Evolutionary conservation across 1,140 invertebrate genomes (phyloP).

Genomic region (Drosophila ambigua): DNA sequence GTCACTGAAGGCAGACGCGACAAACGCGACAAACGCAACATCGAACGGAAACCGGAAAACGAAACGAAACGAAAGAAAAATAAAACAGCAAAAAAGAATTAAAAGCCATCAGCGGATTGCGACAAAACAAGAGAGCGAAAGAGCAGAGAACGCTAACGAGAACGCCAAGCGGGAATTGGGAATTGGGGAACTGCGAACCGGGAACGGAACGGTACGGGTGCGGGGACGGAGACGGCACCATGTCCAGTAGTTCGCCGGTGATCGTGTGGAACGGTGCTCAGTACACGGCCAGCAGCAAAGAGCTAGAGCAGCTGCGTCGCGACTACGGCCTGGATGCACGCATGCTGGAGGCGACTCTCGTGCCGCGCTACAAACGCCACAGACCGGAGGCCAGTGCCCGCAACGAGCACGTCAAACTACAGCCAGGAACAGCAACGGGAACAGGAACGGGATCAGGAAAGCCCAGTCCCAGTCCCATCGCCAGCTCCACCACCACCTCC

Average conservation of each 20-base stretch:
- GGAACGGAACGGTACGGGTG: neutral
- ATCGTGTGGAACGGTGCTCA: constrained; percentile 78
- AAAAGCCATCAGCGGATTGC: no score
- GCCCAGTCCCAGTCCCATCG: neutral
- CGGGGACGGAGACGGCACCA: constrained; percentile 1
- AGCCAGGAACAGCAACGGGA: constrained; percentile 3
- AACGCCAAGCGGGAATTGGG: constrained; percentile 1
- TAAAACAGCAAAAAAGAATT: constrained; percentile 24
- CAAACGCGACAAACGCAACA: constrained; percentile 40
- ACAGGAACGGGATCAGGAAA: constrained; percentile 1
- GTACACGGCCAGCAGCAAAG: constrained; percentile 71
- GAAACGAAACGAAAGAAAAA: constrained; percentile 48
- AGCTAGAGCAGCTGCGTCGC: constrained; percentile 68
- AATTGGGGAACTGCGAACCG: constrained; percentile 9
- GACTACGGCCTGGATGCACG: constrained; percentile 76
- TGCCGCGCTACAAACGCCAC: constrained; percentile 75
- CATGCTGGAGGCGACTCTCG: constrained; percentile 70
- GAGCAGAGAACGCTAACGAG: constrained; percentile 9
- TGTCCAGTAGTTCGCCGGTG: constrained; percentile 59
- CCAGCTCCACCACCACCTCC: no score
- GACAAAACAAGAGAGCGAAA: constrained; percentile 15
- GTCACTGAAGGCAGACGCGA: constrained; percentile 70
- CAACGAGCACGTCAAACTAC: constrained; percentile 48
- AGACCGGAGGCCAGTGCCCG: constrained; percentile 67
- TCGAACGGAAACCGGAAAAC: constrained; percentile 71